phyloP scores from a whole-genome alignment of 2,797 vertebrate genomes.

The Toxotes lorentzi region DNA sequence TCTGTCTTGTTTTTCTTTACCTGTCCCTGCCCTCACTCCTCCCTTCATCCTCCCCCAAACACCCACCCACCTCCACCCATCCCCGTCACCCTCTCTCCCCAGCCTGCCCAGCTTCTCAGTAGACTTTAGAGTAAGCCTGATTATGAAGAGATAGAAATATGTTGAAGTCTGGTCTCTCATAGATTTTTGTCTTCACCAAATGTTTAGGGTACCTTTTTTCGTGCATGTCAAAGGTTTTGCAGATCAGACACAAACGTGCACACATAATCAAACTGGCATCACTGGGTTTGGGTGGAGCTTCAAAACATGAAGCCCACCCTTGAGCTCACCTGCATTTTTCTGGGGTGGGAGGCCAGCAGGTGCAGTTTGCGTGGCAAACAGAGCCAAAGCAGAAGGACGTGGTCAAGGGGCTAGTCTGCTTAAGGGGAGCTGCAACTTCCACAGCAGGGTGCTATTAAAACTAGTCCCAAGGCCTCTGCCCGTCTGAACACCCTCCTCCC shows the following conservation, averaged over 20 bases:
- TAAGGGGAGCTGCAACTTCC: constrained; percentile 88
- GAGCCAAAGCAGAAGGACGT: constrained; percentile 56
- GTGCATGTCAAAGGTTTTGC: constrained; percentile 81
- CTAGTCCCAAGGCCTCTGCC: constrained; percentile 78
- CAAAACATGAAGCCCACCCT: neutral
- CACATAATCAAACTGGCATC: constrained; percentile 29
- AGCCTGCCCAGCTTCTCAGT: constrained; percentile 73
- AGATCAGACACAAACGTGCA: constrained; percentile 69
- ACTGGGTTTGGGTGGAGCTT: constrained; percentile 23
- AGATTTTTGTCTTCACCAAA: constrained; percentile 80
- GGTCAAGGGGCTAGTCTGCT: constrained; percentile 85
- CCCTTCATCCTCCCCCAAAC: constrained; percentile 28
- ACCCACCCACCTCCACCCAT: neutral
- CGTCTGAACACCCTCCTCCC: constrained; percentile 33
- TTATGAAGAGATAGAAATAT: constrained; percentile 82
- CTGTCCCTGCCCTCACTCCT: constrained; percentile 47
- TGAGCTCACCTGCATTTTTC: constrained; percentile 32
- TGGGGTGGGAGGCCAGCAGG: constrained; percentile 6
- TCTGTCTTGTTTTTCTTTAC: constrained; percentile 64
- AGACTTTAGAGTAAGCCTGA: constrained; percentile 85
- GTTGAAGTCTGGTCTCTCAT: constrained; percentile 80
- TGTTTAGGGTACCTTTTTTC: constrained; percentile 82
- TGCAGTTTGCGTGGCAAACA: constrained; percentile 34
- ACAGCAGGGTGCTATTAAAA: constrained; percentile 88
- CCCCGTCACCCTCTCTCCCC: constrained; percentile 1